phyloP scores from a whole-genome alignment of 2,797 vertebrate species.

The Pygocentrus nattereri region DNA sequence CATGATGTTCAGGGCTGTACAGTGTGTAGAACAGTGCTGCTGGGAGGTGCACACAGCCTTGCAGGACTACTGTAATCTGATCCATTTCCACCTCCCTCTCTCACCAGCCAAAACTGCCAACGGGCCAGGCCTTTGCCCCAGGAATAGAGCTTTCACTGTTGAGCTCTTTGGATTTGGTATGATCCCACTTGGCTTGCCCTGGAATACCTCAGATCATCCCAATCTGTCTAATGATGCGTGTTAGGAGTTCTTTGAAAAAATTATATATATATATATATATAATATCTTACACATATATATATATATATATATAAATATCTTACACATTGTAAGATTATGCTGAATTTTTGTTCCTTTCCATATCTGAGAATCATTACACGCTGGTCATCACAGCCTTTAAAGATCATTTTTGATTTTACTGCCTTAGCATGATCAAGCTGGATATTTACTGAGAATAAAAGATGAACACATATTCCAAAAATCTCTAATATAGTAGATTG shows the following conservation, averaged over 20 bases:
- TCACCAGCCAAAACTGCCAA: slow-evolving; percentile 38
- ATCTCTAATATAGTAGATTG: neutral
- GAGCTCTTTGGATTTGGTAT: slow-evolving; percentile 47
- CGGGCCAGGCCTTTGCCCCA: slow-evolving; percentile 32
- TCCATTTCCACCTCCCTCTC: slow-evolving; percentile 7
- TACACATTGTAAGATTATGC: no score
- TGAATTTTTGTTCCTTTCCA: neutral
- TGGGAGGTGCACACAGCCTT: slow-evolving; percentile 1
- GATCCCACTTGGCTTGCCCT: slow-evolving; percentile 49
- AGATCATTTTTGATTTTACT: neutral
- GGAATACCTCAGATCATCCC: slow-evolving; percentile 50
- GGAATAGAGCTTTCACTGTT: slow-evolving; percentile 46
- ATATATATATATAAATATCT: no score
- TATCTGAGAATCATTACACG: neutral
- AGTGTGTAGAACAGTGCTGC: slow-evolving; percentile 19
- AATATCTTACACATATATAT: no score
- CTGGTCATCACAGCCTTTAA: no score
- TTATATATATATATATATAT: no score
- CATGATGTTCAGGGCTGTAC: neutral
- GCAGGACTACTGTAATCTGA: slow-evolving; percentile 42
- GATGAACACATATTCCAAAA: neutral
- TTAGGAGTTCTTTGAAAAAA: slow-evolving; percentile 52
- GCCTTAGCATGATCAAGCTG: neutral
- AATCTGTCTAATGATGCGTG: slow-evolving; percentile 51
- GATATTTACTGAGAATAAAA: neutral